Evolutionary conservation across 2,113 vertebrate genomes (phyloP).

Genomic region (Oxyruncus cristatus): DNA sequence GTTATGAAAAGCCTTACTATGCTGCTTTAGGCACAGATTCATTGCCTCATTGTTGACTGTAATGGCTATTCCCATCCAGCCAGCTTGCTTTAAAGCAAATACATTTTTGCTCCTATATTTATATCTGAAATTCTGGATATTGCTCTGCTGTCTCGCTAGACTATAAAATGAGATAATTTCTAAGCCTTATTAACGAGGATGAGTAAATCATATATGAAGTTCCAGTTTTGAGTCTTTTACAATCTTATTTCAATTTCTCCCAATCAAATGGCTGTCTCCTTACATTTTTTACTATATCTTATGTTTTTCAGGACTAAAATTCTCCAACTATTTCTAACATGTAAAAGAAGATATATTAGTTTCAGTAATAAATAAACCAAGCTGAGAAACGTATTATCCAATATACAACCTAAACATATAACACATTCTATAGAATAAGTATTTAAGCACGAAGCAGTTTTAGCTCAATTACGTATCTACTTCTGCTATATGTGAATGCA

Average conservation of each 20-base stretch:
- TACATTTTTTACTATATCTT: background rate
- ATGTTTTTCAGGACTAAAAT: background rate
- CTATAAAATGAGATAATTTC: conserved; percentile 21
- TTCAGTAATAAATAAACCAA: background rate
- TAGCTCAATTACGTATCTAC: background rate
- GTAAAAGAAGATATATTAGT: background rate
- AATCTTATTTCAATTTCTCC: background rate
- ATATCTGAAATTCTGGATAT: conserved; percentile 52
- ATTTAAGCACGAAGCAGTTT: background rate
- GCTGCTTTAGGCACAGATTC: conserved; percentile 77
- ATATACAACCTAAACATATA: background rate
- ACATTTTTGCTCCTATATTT: conserved; percentile 37
- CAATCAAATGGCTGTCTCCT: background rate
- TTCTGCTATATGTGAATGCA: background rate
- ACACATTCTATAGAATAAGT: background rate
- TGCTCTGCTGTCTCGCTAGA: conserved; percentile 28
- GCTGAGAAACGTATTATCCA: background rate
- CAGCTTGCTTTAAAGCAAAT: conserved; percentile 55
- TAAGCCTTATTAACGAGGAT: background rate
- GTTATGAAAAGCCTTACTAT: conserved; percentile 75
- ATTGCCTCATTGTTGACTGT: conserved; percentile 63
- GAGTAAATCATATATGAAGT: conserved; percentile 10
- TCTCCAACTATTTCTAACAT: background rate
- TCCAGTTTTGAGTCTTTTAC: background rate
- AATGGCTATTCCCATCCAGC: conserved; percentile 69